These are phyloP conservation scores for Muscicapa adusta DNA, from an alignment of 2,113 vertebrate species.

Conservation along the genomic window DNA sequence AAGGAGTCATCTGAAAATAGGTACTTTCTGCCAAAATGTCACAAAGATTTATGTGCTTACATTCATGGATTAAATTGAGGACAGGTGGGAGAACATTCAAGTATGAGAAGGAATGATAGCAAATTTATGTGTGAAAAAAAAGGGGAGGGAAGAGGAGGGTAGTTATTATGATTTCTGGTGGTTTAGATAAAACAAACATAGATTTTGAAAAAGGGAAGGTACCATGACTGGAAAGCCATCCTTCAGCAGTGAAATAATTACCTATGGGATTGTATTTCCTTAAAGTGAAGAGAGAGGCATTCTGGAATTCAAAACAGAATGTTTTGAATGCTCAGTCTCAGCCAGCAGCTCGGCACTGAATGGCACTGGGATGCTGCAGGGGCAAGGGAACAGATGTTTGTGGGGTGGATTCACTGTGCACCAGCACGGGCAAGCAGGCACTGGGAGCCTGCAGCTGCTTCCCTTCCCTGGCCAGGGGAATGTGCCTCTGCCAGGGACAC, in stretches of 20 bases:
- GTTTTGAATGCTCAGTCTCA: background rate
- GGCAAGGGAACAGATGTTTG: background rate
- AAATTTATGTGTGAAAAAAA: constrained; percentile 57
- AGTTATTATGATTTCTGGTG: constrained; percentile 66
- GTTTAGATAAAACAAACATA: constrained; percentile 64
- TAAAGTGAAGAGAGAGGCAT: constrained; percentile 4
- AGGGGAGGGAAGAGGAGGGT: rapidly evolving
- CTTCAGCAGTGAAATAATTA: constrained; percentile 71
- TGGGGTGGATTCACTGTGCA: background rate
- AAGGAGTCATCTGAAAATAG: constrained; percentile 78
- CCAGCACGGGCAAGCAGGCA: background rate
- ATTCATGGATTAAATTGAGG: constrained; percentile 80
- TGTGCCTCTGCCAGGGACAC: background rate
- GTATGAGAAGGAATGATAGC: constrained; percentile 74
- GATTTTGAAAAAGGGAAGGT: background rate
- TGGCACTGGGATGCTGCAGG: background rate
- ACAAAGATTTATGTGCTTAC: constrained; percentile 80
- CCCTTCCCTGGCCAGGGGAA: rapidly evolving
- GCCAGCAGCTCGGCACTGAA: rapidly evolving
- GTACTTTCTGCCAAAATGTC: constrained; percentile 80
- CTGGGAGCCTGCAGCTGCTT: background rate
- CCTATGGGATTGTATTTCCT: constrained; percentile 48
- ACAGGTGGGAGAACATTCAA: constrained; percentile 80
- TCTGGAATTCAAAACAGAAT: background rate
- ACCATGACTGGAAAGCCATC: constrained; percentile 42